Base-by-base conservation (phyloP, 2,888 invertebrate genomes). In the Unio delphinus region DNA sequence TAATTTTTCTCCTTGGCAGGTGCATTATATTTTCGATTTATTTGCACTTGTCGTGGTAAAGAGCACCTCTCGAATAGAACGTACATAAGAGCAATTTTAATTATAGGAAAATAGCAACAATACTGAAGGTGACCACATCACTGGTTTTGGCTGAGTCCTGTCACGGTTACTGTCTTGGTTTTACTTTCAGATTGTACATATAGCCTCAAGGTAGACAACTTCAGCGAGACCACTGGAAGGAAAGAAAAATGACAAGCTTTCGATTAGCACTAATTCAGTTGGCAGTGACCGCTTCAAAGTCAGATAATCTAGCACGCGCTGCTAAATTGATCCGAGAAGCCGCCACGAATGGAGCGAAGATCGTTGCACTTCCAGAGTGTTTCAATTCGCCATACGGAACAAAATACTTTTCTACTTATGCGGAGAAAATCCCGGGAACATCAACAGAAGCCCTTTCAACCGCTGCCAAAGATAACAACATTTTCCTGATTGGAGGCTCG, bases 361-460 rank as follows among this genome's bases (percentile, higher is more conserved):
- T 95, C 54, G 90, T 95, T 34, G 92, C 93, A 0, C 89, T 95
- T 8, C 95, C 95, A 0, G 98, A 98, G 90, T 97, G 96, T 88
- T 98, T 98, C 86, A 98, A 98, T 89, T 95, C 95, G 23, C 98
- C 98, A 0, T 98, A 98, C 90, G 98, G 97, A 69, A 83, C 86
- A 77, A 86, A 84, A 34, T 95, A 93, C 89, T 97, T 98, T 88
- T 91, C 93, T 0, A 93, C 96, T 83, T 96, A 96, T 90, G 95
- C 98, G 0, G 98, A 98, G 90, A 89, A 90, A 26, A 93, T 98
- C 65, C 96, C 97, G n/a, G 90, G 97, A 0, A 93, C 93, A 78
- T 95, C 97, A 0, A 92, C 93, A 67, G 87, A 91, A 54, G 93
- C 93, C 55, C 90, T 98, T 55, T 94, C 95, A 0, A 88, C 92